A percentile compares a stretch with the other conserved stretches of the same genome.
Evolutionary conservation across 2,888 invertebrate species (phyloP).

Genomic region (Agelastica alni): DNA sequence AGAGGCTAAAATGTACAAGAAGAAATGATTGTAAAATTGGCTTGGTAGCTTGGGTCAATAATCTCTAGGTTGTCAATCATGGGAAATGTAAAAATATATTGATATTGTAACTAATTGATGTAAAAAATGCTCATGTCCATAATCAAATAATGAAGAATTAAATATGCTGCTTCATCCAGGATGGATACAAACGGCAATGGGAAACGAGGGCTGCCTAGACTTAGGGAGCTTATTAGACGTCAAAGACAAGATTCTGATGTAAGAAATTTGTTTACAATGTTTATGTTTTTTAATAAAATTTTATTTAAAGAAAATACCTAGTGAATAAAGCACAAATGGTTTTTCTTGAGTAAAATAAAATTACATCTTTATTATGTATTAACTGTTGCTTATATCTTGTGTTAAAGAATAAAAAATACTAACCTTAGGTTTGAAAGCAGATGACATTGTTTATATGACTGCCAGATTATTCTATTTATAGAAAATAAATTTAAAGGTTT

Average conservation of each 20-base stretch:
- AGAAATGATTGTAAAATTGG: no score
- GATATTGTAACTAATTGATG: background rate
- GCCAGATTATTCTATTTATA: no score
- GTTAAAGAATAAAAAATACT: no score
- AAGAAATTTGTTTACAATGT: constrained; percentile 45
- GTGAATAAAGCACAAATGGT: no score
- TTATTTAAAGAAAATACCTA: background rate
- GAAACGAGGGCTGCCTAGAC: constrained; percentile 64
- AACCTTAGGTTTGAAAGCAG: no score
- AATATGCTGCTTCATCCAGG: constrained; percentile 35
- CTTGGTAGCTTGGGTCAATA: constrained; percentile 11
- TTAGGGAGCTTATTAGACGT: constrained; percentile 66
- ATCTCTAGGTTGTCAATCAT: constrained; percentile 10
- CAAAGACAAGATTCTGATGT: constrained; percentile 74
- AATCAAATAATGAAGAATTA: constrained; percentile 23
- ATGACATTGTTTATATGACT: no score
- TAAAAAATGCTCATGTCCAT: background rate
- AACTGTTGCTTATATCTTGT: no score
- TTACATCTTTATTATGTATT: no score
- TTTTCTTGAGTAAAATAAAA: no score
- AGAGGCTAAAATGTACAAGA: no score
- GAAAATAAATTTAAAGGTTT: no score
- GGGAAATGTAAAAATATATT: background rate
- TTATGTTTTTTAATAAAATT: background rate
- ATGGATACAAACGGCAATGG: constrained; percentile 64